These are phyloP conservation scores for Cassiopea andromeda DNA, from an alignment of 30 jellyfish, hydroid and myxozoan genomes.

Conservation along the genomic window DNA sequence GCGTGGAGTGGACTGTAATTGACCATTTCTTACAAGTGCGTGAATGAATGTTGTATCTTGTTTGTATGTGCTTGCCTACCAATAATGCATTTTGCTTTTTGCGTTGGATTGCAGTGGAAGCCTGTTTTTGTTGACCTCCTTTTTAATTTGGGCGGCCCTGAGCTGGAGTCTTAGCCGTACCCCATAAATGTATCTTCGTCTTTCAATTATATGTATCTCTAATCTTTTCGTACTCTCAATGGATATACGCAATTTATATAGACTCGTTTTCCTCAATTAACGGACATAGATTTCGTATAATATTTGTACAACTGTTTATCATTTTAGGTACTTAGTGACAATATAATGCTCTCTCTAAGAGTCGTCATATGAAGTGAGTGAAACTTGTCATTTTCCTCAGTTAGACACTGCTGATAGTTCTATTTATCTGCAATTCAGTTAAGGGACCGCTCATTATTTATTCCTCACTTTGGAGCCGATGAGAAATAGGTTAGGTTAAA, in stretches of 20 bases:
- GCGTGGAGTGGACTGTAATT: too few relatives aligned
- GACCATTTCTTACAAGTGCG: background rate
- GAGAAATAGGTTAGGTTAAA: too few relatives aligned
- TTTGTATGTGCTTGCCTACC: background rate
- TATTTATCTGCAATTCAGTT: too few relatives aligned
- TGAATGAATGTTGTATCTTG: background rate
- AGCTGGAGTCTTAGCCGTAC: conserved; percentile 2
- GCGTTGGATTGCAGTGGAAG: background rate
- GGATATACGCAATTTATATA: too few relatives aligned
- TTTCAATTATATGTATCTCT: background rate
- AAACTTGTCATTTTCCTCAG: background rate
- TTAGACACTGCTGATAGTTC: background rate
- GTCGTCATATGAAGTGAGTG: background rate
- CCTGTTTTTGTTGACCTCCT: background rate
- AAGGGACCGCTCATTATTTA: too few relatives aligned
- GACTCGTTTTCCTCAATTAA: background rate
- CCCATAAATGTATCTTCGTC: background rate
- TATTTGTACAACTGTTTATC: background rate
- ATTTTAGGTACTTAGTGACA: background rate
- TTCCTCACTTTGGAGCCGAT: too few relatives aligned
- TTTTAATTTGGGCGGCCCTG: background rate
- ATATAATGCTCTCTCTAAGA: background rate
- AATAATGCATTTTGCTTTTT: background rate
- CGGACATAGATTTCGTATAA: background rate
- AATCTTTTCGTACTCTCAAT: background rate